Evolutionary conservation across 2,797 vertebrate genomes (phyloP).

Genomic region (Distichodus sexfasciatus): DNA sequence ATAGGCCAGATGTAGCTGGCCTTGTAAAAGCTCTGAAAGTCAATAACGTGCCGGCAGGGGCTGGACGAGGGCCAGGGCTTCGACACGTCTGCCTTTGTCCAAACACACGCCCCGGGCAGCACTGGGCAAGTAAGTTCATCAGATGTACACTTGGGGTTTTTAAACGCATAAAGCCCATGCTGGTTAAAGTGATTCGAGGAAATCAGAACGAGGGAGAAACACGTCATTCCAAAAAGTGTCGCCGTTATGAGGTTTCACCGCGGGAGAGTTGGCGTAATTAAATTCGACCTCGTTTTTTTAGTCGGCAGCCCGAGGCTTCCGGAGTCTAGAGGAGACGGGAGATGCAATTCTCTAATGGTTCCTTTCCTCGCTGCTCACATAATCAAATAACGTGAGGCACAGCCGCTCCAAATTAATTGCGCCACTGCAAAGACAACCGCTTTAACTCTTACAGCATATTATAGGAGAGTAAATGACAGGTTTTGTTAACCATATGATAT

Average conservation of each 20-base stretch:
- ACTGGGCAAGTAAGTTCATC: not conserved
- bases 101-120: not conserved
- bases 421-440: not conserved
- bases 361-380: constrained; percentile 19
- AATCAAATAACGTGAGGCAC: constrained; percentile 13
- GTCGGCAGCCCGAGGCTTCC: constrained; percentile 18
- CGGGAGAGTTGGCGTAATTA: constrained; percentile 36
- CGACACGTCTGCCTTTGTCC: not conserved
- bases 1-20: constrained; percentile 27
- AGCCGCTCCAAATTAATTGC: constrained; percentile 7
- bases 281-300: constrained; percentile 34
- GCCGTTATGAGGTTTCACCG: constrained; percentile 4
- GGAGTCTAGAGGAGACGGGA: constrained; percentile 21
- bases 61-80: constrained; percentile 4
- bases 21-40: constrained; percentile 40
- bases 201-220: too few species aligned
- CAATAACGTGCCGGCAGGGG: constrained; percentile 23
- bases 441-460: not conserved
- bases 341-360: constrained; percentile 32
- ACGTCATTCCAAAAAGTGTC: not conserved
- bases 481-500: too few species aligned
- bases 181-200: too few species aligned
- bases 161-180: too few species aligned
- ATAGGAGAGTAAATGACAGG: too few species aligned
- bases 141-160: not conserved